Conservation (phyloP, 2,888 invertebrate species). For the Adelphocoris suturalis region DNA sequence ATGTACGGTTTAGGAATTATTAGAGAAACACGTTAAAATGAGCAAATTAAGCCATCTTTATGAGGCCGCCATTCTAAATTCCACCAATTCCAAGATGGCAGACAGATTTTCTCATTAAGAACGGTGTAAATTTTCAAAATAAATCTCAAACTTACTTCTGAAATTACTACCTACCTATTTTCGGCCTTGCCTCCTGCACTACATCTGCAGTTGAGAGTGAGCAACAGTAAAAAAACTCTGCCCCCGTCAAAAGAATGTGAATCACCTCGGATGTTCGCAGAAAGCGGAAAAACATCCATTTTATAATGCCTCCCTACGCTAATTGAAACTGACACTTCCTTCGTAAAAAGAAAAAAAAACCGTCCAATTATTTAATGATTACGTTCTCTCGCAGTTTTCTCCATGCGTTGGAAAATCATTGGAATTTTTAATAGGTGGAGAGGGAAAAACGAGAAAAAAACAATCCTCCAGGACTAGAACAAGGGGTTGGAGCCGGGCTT, state of each 20-base stretch:
- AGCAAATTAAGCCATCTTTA: no score
- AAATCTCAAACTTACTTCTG: no score
- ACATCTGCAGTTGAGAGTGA: background rate
- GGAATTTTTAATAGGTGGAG: background rate
- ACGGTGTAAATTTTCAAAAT: no score
- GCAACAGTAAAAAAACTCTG: background rate
- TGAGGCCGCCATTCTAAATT: no score
- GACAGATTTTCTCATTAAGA: no score
- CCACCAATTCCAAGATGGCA: no score
- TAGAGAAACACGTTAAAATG: no score
- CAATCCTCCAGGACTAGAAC: background rate
- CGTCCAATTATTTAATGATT: slow-evolving; percentile 21
- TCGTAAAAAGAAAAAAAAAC: background rate
- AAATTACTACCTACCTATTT: no score
- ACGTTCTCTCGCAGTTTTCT: slow-evolving; percentile 3
- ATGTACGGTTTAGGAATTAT: no score
- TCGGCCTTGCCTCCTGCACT: no score
- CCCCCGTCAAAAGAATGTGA: background rate
- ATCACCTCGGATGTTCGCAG: background rate
- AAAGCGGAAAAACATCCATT: background rate
- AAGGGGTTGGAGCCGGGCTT: background rate
- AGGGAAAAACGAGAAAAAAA: background rate
- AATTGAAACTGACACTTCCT: slow-evolving; percentile 23
- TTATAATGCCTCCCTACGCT: background rate
- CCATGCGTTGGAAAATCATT: background rate